Evolutionary conservation across 2,113 vertebrate genomes (phyloP).

Genomic region (Phyllostomus discolor): DNA sequence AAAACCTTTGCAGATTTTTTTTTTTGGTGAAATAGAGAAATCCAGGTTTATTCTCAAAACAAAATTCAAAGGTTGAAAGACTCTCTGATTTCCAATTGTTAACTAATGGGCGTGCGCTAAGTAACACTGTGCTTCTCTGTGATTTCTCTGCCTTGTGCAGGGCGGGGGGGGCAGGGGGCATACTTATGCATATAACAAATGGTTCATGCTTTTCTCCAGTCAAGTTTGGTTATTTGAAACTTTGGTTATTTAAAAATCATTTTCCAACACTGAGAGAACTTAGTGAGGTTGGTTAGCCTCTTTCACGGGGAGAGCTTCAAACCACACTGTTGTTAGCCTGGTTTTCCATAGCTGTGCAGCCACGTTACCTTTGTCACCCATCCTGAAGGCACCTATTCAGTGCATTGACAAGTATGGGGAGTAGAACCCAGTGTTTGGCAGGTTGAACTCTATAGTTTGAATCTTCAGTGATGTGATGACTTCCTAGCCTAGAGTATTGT

Average conservation of each 20-base stretch:
- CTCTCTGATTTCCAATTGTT: slow-evolving; percentile 61
- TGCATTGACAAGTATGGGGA: background rate
- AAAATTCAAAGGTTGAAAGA: slow-evolving; percentile 61
- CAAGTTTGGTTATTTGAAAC: background rate
- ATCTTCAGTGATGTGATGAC: background rate
- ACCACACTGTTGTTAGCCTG: background rate
- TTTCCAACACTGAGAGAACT: slow-evolving; percentile 43
- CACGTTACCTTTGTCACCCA: background rate
- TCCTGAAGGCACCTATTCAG: background rate
- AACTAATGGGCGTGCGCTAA: background rate
- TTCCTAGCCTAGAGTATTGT: background rate
- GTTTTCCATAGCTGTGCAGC: background rate
- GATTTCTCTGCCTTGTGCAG: slow-evolving; percentile 2
- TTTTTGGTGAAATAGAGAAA: slow-evolving; percentile 69
- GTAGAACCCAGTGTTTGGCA: background rate
- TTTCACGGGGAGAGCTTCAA: slow-evolving; percentile 7
- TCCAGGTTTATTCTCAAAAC: slow-evolving; percentile 61
- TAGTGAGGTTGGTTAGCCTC: slow-evolving; percentile 23
- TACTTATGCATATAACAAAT: slow-evolving; percentile 33
- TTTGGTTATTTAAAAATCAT: background rate
- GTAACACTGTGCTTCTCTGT: slow-evolving; percentile 53
- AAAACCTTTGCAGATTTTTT: slow-evolving; percentile 70
- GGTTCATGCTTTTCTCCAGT: slow-evolving; percentile 41
- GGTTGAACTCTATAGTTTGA: background rate
- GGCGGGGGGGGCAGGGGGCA: slow-evolving; percentile 35